Evolutionary conservation across 2,113 vertebrate species (phyloP), one percentile per base, ranked within the genome.

Genomic region (Sceloporus tristichus): DNA sequence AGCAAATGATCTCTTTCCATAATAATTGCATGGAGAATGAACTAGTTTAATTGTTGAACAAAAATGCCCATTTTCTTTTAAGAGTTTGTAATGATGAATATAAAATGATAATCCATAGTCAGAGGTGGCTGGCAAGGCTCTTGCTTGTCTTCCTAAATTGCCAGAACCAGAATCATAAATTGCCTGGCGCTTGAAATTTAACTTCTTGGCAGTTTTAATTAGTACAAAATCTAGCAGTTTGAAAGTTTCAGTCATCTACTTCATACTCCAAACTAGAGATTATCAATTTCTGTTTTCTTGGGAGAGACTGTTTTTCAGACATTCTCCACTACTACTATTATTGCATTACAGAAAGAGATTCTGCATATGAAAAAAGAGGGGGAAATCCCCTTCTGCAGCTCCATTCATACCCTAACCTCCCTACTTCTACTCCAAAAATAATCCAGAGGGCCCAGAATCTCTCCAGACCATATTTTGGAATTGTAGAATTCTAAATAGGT

Each of bases 11-110:
- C 27, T 1, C 88, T 89, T 56, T 85, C 82, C 87, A 21, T 80
- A 73, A 76, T 1, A 53, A 42, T 68, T 40, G 53, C 68, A 89
- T 3, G 29, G 42, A 38, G 8, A 90, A 34, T 2, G 0, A 9
- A 62, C 40, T 42, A 27, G 21, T 80, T 84, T 40, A 40, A 54
- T 48, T 84, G 70, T 89, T 93, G 75, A 86, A 86, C 40, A 71
- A 84, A 85, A 25, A 38, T 66, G 1, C 1, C 27, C 34, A 56
- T 48, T 73, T 76, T 77, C 68, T 70, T 25, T 66, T 29, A 11
- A 76, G 1, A 1, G 0, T 0, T 82, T 25, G 18, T 79, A 86
- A 85, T 88, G 79, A 85, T 88, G 79, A 87, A 53, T 85, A 66
- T 59, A 11, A 76, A 16, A 79, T 75, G 40, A 0, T 6, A 0